Percentiles rank a stretch among this genome's conserved stretches.
These are phyloP conservation scores for Nyctalus aviator DNA, from an alignment of 2,797 vertebrate species.

Conservation along the genomic window DNA sequence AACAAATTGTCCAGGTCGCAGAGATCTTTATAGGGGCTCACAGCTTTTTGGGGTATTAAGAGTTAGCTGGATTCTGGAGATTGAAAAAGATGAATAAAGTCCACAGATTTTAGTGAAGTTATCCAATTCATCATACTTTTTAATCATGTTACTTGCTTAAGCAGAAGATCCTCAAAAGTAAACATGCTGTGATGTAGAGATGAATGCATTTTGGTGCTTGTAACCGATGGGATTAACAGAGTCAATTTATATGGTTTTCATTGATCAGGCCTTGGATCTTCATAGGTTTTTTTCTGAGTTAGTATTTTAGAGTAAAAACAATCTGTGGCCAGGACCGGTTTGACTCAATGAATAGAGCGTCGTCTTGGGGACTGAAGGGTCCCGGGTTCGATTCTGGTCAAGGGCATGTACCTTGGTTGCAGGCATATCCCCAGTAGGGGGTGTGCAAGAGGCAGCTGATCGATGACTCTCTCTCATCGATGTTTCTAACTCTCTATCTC, in stretches of 20 bases:
- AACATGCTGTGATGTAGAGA: not conserved
- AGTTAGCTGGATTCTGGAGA: not conserved
- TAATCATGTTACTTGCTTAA: conserved; percentile 2
- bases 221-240: not conserved
- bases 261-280: not conserved
- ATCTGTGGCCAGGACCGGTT: too few relatives aligned
- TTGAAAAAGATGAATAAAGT: not conserved
- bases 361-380: too few relatives aligned
- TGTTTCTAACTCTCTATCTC: too few relatives aligned
- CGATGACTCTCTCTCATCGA: too few relatives aligned
- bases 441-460: too few relatives aligned
- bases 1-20: not conserved
- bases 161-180: not conserved
- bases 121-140: not conserved
- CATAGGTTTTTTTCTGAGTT: not conserved
- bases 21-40: not conserved
- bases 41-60: not conserved
- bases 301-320: not conserved
- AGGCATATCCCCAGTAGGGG: too few relatives aligned
- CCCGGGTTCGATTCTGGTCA: too few relatives aligned
- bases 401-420: too few relatives aligned
- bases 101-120: not conserved
- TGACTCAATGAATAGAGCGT: too few relatives aligned
- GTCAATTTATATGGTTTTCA: not conserved
- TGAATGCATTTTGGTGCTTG: not conserved